Evolutionary conservation across 2,113 vertebrate genomes (phyloP).

Genomic region (Microtus pennsylvanicus): DNA sequence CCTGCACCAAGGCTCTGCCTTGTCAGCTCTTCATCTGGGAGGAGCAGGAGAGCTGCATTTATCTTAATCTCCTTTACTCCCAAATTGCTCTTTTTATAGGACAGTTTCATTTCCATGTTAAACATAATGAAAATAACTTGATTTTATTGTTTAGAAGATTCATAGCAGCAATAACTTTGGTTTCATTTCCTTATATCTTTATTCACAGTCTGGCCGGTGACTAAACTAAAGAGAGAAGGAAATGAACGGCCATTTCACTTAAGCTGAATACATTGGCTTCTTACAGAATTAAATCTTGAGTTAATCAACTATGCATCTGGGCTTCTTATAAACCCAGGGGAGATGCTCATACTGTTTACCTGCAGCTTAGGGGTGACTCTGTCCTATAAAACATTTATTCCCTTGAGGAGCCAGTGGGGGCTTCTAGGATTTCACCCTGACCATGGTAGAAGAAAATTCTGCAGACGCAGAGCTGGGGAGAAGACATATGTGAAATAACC

Average conservation of each 20-base stretch:
- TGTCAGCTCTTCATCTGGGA: neutral
- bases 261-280: conserved; percentile 54
- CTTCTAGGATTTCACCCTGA: neutral
- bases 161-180: neutral
- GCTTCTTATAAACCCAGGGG: neutral
- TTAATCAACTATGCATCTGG: conserved; percentile 28
- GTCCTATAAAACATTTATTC: neutral
- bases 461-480: neutral
- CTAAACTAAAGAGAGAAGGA: conserved; percentile 26
- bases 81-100: neutral
- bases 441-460: neutral
- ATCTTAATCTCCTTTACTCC: conserved; percentile 19
- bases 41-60: neutral
- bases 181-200: conserved; percentile 42
- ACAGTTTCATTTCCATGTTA: conserved; percentile 48
- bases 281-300: conserved; percentile 50
- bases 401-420: neutral
- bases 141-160: conserved; percentile 60
- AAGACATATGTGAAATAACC: neutral
- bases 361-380: neutral
- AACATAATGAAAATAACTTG: conserved; percentile 30
- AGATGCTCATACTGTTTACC: neutral
- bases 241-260: conserved; percentile 43
- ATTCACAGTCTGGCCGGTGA: conserved; percentile 25
- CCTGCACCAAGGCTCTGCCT: neutral